phyloP scores from a whole-genome alignment of 2,797 vertebrate species.

The Myripristis jacobus region DNA sequence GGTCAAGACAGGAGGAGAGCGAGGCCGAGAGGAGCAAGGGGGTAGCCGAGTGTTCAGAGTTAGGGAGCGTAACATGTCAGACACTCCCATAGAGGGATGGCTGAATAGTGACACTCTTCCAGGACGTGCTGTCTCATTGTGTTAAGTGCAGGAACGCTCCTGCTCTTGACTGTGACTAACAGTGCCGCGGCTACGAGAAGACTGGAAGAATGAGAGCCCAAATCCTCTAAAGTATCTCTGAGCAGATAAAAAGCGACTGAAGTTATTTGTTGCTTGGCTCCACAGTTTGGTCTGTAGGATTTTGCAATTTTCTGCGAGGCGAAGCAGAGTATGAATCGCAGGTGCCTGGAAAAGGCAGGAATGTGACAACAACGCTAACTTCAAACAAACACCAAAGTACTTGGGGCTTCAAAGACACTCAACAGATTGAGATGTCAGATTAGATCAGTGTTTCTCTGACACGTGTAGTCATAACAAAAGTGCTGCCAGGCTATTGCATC shows the following conservation, averaged over 20 bases:
- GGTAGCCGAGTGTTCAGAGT: constrained; percentile 61
- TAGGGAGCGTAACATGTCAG: constrained; percentile 72
- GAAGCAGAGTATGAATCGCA: constrained; percentile 16
- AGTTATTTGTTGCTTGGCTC: constrained; percentile 30
- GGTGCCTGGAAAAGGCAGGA: constrained; percentile 52
- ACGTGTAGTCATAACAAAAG: constrained; percentile 76
- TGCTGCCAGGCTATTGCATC: constrained; percentile 71
- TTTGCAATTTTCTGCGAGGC: constrained; percentile 30
- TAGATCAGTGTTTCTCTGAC: constrained; percentile 74
- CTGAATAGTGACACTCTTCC: constrained; percentile 60
- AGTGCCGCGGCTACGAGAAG: constrained; percentile 11
- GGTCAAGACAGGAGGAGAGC: constrained; percentile 54
- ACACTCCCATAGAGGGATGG: constrained; percentile 66
- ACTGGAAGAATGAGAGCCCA: background rate
- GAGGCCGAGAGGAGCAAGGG: constrained; percentile 32
- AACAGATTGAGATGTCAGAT: constrained; percentile 79
- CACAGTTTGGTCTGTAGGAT: constrained; percentile 12
- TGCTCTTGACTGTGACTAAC: constrained; percentile 23
- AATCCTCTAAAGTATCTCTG: constrained; percentile 12
- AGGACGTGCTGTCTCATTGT: constrained; percentile 61
- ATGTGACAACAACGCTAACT: constrained; percentile 67
- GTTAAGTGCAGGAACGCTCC: constrained; percentile 55
- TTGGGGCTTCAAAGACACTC: constrained; percentile 73
- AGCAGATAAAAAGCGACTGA: constrained; percentile 18
- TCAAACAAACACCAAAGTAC: constrained; percentile 62